Conservation (phyloP, 2,797 vertebrate species). For the Rhincodon typus region DNA sequence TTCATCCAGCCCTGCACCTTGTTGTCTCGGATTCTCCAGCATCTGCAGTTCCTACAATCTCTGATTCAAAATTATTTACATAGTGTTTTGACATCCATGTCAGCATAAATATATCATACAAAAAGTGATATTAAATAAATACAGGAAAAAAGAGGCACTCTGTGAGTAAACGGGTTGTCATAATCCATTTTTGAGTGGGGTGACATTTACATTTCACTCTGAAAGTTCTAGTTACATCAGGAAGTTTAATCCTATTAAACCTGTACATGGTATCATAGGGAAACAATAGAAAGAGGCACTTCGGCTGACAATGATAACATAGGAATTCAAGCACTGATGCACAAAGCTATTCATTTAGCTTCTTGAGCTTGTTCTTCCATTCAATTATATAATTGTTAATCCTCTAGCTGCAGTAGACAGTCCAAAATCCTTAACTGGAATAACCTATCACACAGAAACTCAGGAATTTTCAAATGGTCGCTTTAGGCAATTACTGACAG, state of each 20-base stretch:
- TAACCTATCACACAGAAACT: background rate
- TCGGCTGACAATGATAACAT: background rate
- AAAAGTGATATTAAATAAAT: background rate
- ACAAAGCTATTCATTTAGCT: background rate
- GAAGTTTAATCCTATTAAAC: background rate
- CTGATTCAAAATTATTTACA: slow-evolving; percentile 2
- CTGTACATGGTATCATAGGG: background rate
- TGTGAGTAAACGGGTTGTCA: too few species aligned
- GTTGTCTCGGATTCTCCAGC: too few species aligned
- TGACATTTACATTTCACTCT: background rate
- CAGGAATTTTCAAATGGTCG: background rate
- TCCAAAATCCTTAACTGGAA: background rate
- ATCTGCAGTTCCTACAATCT: too few species aligned
- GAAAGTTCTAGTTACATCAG: background rate
- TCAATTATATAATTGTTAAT: background rate
- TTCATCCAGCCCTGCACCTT: too few species aligned
- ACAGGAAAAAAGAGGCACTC: background rate
- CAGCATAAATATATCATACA: background rate
- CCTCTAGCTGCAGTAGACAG: background rate
- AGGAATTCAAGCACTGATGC: too few species aligned
- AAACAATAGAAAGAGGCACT: background rate
- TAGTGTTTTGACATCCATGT: background rate
- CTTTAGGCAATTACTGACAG: too few species aligned
- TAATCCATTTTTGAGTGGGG: background rate
- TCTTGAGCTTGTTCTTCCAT: background rate